Base-by-base conservation (phyloP, 2,113 vertebrate species). In the Apus apus region DNA sequence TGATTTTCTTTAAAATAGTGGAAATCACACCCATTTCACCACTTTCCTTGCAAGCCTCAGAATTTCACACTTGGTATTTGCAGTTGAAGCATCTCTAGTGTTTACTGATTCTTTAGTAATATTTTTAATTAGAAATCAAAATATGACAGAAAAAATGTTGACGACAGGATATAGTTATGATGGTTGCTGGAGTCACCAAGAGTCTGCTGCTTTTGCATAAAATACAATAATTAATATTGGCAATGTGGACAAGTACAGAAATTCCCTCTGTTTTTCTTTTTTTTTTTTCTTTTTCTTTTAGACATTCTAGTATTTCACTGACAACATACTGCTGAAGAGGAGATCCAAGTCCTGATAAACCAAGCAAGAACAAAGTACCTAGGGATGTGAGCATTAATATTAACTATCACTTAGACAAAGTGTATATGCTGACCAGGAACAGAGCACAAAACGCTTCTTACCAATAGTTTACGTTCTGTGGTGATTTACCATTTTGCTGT, bases 101-200 rank as follows among this genome's bases (percentile, higher is more conserved):
- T 65, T 79, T 85, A 54, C 12, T 54, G 27, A 58, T 38, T 73
- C 4, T 58, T 61, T 13, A 57, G 11, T 22, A 38, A 71, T 43
- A 75, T 23, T 78, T 93, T 88, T 32, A 58, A 36, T 32, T 29
- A 15, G 18, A 78, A 74, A 60, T 22, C 19, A 79, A 75, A 85
- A 75, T 61, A 2, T 84, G 13, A 23, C 50, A 73, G n/a, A 87
- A 82, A 82, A 89, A 12, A 21, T 10, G 4, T 11, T n/a, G 11
- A 50, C 30, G 16, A 50, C 6, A 30, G 5, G 15, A 46, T 25
- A 36, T 17, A 50, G 10, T 16, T 45, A 20, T 0, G 0, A 15
- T 8, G 14, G 57, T 18, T 7, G 2, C 4, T 72, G 11, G 32
- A 84, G 38, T 54, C 25, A 60, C 5, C 14, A 21, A 51, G 18